phyloP scores from a whole-genome alignment of 2,797 vertebrate species.

The Clangula hyemalis region DNA sequence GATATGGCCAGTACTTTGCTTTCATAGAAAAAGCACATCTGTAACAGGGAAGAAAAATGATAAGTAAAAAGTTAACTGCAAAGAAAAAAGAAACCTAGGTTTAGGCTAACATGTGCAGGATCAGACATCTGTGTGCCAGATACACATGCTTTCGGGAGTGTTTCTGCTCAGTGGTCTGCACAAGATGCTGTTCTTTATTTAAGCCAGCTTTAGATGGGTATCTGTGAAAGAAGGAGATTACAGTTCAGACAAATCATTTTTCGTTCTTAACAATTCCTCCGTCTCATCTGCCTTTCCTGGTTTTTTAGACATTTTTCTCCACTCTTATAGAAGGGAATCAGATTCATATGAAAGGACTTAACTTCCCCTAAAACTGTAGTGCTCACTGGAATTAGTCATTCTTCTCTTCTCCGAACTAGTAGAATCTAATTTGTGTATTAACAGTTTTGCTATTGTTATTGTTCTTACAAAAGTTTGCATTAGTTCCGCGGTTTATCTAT shows the following conservation, averaged over 20 bases:
- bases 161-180: neutral
- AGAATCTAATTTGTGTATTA: neutral
- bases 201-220: neutral
- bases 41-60: neutral
- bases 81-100: neutral
- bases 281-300: neutral
- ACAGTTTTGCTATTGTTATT: neutral
- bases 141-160: neutral
- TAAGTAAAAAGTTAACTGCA: neutral
- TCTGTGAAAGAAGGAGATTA: neutral
- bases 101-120: neutral
- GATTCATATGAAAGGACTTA: neutral
- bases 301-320: neutral
- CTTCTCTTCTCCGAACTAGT: neutral
- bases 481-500: neutral
- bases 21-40: neutral
- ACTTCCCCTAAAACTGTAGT: neutral
- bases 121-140: constrained; percentile 41
- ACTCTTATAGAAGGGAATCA: neutral
- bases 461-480: neutral
- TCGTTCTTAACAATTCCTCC: neutral
- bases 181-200: neutral
- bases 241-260: neutral
- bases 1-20: neutral
- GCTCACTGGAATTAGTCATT: neutral